These are phyloP conservation scores for Lepus timidus DNA, from an alignment of 2,113 vertebrate genomes.

Conservation along the genomic window DNA sequence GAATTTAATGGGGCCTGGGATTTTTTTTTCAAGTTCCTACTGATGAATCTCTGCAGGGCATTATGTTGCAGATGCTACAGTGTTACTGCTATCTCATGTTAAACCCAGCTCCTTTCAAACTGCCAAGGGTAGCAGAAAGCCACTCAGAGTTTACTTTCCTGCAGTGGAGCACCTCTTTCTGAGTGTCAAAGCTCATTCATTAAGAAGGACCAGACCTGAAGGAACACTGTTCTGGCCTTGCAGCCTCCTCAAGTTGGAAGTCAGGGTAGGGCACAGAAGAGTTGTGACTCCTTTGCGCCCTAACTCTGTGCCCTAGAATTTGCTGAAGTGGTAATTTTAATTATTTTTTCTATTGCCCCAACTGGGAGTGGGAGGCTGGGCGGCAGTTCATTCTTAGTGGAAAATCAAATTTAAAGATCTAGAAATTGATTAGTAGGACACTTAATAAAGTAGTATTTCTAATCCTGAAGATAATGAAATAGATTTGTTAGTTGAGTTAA, in stretches of 20 bases:
- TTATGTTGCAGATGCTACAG: neutral
- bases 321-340: neutral
- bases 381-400: neutral
- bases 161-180: neutral
- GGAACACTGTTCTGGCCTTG: neutral
- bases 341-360: neutral
- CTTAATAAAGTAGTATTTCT: neutral
- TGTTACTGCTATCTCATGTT: neutral
- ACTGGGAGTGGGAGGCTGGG: too few species aligned
- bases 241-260: neutral
- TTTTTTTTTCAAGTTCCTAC: constrained; percentile 32
- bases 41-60: neutral
- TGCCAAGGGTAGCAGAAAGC: neutral
- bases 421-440: neutral
- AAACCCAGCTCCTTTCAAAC: constrained; percentile 36
- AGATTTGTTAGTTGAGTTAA: neutral
- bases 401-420: constrained; percentile 37
- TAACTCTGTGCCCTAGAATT: neutral
- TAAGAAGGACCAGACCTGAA: neutral
- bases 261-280: rapidly evolving
- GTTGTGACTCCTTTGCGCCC: neutral
- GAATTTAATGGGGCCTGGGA: constrained; percentile 12
- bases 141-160: neutral
- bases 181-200: neutral
- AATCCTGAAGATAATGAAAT: constrained; percentile 1